Conservation (phyloP, 2,113 vertebrate genomes). For the Saguinus midas region DNA sequence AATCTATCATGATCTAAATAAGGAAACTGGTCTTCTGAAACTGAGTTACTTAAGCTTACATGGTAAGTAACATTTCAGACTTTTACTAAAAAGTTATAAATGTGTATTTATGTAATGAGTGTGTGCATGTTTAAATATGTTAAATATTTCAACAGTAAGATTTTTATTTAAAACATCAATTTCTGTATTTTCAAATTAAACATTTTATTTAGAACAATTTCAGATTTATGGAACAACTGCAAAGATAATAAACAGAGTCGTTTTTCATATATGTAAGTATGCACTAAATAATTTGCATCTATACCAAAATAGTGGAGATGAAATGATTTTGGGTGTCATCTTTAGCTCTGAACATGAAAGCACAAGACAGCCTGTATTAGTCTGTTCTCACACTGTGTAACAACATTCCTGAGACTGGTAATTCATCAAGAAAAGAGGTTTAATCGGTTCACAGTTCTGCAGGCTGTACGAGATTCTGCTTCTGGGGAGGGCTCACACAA, state of each 20-base stretch:
- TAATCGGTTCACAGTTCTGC: too few species aligned
- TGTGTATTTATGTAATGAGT: background rate
- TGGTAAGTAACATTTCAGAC: background rate
- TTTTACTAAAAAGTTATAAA: background rate
- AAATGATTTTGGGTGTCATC: background rate
- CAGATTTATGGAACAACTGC: background rate
- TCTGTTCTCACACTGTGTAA: too few species aligned
- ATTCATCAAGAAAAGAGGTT: too few species aligned
- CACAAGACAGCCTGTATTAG: background rate
- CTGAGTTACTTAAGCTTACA: background rate
- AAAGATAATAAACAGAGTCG: background rate
- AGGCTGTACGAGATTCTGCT: too few species aligned
- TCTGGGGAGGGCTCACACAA: too few species aligned
- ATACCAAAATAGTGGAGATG: background rate
- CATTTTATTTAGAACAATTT: background rate
- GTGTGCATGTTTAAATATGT: background rate
- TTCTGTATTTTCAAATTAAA: background rate
- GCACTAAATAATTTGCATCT: background rate
- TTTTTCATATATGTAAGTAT: background rate
- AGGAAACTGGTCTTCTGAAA: background rate
- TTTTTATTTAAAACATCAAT: background rate
- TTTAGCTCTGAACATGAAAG: background rate
- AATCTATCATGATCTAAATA: background rate
- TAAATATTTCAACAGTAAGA: background rate
- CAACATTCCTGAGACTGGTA: too few species aligned